Base-by-base conservation (phyloP, 2,888 invertebrate species). In the Pycnomerus fuliginosus region DNA sequence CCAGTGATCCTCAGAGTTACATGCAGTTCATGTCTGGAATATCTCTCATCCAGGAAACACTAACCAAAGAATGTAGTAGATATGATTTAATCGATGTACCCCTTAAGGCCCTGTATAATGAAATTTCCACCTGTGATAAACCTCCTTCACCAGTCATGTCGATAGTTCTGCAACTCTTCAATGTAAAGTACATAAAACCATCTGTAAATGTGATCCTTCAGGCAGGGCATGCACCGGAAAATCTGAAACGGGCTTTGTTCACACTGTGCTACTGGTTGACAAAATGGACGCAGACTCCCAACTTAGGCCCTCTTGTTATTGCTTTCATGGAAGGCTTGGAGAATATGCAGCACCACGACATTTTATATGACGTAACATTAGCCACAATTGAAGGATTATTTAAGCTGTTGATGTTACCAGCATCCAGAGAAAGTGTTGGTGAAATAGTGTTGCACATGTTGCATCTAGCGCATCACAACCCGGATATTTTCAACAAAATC, bases 181-280 rank as follows among this genome's bases (percentile, higher is more conserved):
- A 74, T 17, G 48, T 58, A 0, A 58, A 65, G 13, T 46, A 65
- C 29, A 73, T 74, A 17, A 64, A 63, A 2, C 36, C 27, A 17
- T 76, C 75, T 2, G 76, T 77, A 1, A 68, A 76, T 67, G 71
- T 74, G 67, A 67, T 75, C 58, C 41, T 73, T 16, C 59, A 62
- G 24, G 55, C 60, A 4, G 65, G 67, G 3, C 68, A 70, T 46
- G 69, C 64, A 0, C 78, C 79, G 7, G 73, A 74, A 1, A 79
- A 79, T 20, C 73, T 86, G 4, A 76, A 79, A 11, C 77, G 79
- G 32, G 82, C 85, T 0, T 72, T 88, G 2, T 74, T 76, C 12
- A 77, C 82, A 30, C 71, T 89, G 1, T 86, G 84, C 59, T 72
- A 72, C n/a, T 88, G 87, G 87, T 67, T 85, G 39, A 74, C 76